A percentile compares a stretch with the other conserved stretches of the same genome.
Evolutionary conservation across 2,797 vertebrate species (phyloP).

Genomic region (Sebastes wilsoni): DNA sequence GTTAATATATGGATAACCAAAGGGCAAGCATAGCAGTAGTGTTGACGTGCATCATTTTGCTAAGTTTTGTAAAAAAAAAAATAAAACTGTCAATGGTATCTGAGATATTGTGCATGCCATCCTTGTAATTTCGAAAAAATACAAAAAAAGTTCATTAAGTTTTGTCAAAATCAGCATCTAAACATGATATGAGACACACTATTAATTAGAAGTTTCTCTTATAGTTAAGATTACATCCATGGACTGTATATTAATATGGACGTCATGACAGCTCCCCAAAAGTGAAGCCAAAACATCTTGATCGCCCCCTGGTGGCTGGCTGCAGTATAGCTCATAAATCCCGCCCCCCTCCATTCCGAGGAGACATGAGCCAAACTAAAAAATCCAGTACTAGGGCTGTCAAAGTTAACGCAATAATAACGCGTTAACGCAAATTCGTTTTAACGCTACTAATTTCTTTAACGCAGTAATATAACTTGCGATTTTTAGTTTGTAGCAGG

Average conservation of each 20-base stretch:
- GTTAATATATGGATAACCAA: constrained; percentile 34
- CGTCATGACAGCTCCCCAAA: background rate
- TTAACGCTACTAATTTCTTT: no score
- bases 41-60: constrained; percentile 14
- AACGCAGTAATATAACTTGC: no score
- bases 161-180: constrained; percentile 38
- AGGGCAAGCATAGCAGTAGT: constrained; percentile 4
- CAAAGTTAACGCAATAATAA: no score
- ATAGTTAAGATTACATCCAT: background rate
- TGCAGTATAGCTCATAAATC: background rate
- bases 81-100: background rate
- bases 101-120: constrained; percentile 16
- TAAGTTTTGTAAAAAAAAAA: background rate
- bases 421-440: no score
- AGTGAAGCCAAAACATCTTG: background rate
- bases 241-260: background rate
- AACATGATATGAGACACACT: constrained; percentile 25
- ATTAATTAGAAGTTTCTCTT: constrained; percentile 45
- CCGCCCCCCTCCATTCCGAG: no score
- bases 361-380: no score
- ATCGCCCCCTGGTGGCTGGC: background rate
- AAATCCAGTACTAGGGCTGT: no score
- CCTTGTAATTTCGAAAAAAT: constrained; percentile 15
- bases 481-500: no score
- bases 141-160: background rate